Percentiles rank a stretch among this genome's conserved stretches.
phyloP scores from a whole-genome alignment of 1,140 invertebrate species.

The Drosophila subpulchrella region DNA sequence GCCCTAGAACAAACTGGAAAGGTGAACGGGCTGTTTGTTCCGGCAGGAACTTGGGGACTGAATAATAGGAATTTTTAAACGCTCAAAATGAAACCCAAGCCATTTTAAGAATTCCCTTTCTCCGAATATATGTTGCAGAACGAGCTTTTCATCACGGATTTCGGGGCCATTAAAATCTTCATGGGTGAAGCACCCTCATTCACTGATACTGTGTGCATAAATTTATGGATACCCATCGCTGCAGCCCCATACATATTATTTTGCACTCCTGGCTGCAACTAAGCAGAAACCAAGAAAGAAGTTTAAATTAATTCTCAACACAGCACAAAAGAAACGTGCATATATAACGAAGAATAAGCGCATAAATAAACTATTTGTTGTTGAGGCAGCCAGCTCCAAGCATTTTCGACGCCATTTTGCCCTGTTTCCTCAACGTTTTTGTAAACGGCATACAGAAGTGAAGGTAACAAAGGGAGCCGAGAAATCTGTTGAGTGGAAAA shows the following conservation, averaged over 20 bases:
- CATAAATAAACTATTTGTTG: constrained; percentile 74
- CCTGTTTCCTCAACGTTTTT: constrained; percentile 18
- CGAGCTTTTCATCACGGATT: not conserved
- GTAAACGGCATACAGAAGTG: constrained; percentile 25
- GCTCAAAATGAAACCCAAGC: constrained; percentile 8
- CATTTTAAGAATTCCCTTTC: constrained; percentile 3
- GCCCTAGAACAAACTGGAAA: constrained; percentile 14
- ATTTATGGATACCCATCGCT: constrained; percentile 2
- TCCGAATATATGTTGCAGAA: not conserved
- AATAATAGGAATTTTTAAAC: constrained; percentile 5
- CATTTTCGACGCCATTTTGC: constrained; percentile 27
- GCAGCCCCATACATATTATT: constrained; percentile 9
- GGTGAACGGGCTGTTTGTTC: constrained; percentile 6
- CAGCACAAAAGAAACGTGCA: constrained; percentile 20
- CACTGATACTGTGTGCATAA: constrained; percentile 3
- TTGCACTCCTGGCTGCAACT: constrained; percentile 24
- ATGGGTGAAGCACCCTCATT: not conserved
- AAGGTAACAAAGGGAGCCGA: constrained; percentile 12
- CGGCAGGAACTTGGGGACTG: not conserved
- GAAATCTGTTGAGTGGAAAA: constrained; percentile 77
- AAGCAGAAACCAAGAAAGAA: constrained; percentile 33
- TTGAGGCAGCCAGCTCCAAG: constrained; percentile 40
- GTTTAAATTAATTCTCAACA: constrained; percentile 31
- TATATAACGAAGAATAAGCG: constrained; percentile 50
- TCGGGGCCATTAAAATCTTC: constrained; percentile 10